Evolutionary conservation across 2,113 vertebrate genomes (phyloP), one percentile per base, ranked within the genome.

Genomic region (Anolis sagrei): DNA sequence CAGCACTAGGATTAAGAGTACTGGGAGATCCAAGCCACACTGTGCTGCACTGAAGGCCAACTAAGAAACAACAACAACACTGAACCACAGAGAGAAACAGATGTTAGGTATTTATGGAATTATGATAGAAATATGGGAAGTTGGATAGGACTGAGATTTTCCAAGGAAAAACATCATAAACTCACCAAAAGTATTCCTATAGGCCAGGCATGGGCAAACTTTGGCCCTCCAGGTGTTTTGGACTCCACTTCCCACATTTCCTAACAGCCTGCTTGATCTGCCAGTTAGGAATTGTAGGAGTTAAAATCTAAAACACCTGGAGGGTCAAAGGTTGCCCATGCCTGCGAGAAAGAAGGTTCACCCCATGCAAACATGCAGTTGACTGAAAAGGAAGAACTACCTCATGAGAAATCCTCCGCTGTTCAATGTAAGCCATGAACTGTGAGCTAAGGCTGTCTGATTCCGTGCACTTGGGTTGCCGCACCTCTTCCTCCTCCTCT

Each of bases 401-500:
- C 97, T 98, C 97, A 6, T 94, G 94, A 69, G 96, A 97, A 92
- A 97, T 94, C 64, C 97, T 94, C 68, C 97, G 96, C 48, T 97
- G 96, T 92, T 98, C 97, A 73, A 98, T 98, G 87, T 98, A 98
- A 0, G 97, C 97, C 96, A 97, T 96, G 83, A 98, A 98, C 73
- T 98, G 97, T 21, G 97, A 97, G 91, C 97, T 98, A 85, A 98
- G 97, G 93, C 97, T 98, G 89, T 95, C 91, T 29, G 96, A 49
- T 9, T 97, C 96, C 89, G 85, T n/a, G 86, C 91, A 85, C 91
- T 92, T 96, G 91, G 94, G 92, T 18, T 95, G 95, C 69, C 95
- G 94, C 82, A 90, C 92, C 85, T 98, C 97, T 0, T 97, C 97
- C 29, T 98, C 97, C 14, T 98, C 97, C 86, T 97, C 97, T 87